Evolutionary conservation across 2,113 vertebrate species (phyloP).

Genomic region (Melanotaenia duboulayi): DNA sequence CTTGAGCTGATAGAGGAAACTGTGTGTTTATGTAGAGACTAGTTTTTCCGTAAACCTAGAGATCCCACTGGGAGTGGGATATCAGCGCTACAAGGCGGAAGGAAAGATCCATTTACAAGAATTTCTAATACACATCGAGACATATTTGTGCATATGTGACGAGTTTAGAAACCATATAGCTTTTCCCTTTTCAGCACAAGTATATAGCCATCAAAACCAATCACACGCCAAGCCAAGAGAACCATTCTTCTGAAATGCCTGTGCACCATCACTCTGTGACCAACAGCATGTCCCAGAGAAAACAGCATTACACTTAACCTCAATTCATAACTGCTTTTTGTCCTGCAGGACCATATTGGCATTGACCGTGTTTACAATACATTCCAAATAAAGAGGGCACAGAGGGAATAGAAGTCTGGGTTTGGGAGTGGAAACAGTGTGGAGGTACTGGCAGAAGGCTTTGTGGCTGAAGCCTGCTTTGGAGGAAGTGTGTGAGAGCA

Average conservation of each 20-base stretch:
- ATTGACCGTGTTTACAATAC: slow-evolving; percentile 76
- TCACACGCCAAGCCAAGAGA: slow-evolving; percentile 32
- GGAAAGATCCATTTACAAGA: slow-evolving; percentile 68
- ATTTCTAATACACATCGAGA: slow-evolving; percentile 56
- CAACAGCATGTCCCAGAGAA: slow-evolving; percentile 46
- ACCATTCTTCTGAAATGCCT: slow-evolving; percentile 40
- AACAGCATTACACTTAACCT: slow-evolving; percentile 65
- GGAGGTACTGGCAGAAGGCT: slow-evolving; percentile 60
- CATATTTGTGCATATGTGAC: slow-evolving; percentile 31
- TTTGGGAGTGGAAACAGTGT: slow-evolving; percentile 56
- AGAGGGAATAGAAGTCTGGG: slow-evolving; percentile 66
- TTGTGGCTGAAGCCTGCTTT: slow-evolving; percentile 43
- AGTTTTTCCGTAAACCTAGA: slow-evolving; percentile 68
- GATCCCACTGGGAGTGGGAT: slow-evolving; percentile 58
- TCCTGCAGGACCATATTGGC: slow-evolving; percentile 68
- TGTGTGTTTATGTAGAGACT: slow-evolving; percentile 68
- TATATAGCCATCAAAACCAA: slow-evolving; percentile 57
- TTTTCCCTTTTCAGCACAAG: slow-evolving; percentile 31
- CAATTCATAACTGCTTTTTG: slow-evolving; percentile 70
- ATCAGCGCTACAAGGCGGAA: slow-evolving; percentile 58
- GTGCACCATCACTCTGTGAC: slow-evolving; percentile 51
- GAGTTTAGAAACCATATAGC: slow-evolving; percentile 37
- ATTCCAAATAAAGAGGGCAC: slow-evolving; percentile 76
- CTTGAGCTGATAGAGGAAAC: slow-evolving; percentile 73
- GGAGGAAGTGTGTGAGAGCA: slow-evolving; percentile 67